phyloP scores from a whole-genome alignment of 1,140 invertebrate species.

The Onthophagus taurus region DNA sequence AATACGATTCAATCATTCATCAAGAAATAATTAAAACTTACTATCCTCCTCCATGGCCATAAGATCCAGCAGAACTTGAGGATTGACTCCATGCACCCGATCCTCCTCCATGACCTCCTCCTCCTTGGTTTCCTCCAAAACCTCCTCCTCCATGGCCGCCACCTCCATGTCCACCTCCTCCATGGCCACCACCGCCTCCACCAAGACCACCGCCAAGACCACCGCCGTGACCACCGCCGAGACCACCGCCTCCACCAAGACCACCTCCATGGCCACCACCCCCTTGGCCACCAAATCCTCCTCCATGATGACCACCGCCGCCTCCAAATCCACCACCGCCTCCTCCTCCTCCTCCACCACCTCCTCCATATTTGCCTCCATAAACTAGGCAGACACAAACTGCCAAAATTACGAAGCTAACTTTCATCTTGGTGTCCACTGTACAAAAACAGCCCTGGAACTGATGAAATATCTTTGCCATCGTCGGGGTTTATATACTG shows the following conservation, averaged over 20 bases:
- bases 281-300: neutral
- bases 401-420: slow-evolving; percentile 1
- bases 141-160: neutral
- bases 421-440: neutral
- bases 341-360: neutral
- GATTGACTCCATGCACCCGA: slow-evolving; percentile 12
- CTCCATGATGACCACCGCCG: neutral
- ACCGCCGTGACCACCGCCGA: neutral
- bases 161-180: neutral
- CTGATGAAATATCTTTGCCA: too few species aligned
- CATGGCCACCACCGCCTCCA: neutral
- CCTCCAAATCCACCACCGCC: slow-evolving; percentile 2
- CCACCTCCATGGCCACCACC: neutral
- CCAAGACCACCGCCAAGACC: slow-evolving; percentile 1
- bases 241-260: neutral
- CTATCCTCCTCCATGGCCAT: slow-evolving; percentile 2
- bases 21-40: slow-evolving; percentile 8
- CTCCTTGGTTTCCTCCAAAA: neutral
- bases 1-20: too few species aligned
- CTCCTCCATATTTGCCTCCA: neutral
- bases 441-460: neutral
- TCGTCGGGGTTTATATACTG: too few species aligned
- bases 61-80: slow-evolving; percentile 9
- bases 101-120: slow-evolving; percentile 2
- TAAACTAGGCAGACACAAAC: neutral